Conservation (phyloP, 2,888 invertebrate genomes). For the Sarcophaga carnaria region DNA sequence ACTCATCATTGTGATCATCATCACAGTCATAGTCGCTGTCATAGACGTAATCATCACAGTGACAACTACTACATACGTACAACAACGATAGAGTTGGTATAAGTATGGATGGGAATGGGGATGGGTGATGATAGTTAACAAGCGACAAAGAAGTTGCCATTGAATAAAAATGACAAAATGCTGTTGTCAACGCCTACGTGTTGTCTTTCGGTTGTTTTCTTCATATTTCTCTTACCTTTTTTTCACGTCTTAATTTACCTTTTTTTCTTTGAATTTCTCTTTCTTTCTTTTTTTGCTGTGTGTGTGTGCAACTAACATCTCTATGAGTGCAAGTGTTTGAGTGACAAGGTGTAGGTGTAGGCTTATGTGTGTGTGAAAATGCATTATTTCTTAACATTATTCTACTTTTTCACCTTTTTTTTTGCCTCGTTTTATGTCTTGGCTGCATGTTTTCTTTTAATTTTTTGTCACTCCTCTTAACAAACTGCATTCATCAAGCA, state of each 20-base stretch:
- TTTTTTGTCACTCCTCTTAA: slow-evolving; percentile 35
- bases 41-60: not conserved
- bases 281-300: too few relatives aligned
- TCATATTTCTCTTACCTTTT: not conserved
- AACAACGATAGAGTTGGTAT: not conserved
- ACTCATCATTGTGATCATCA: slow-evolving; percentile 33
- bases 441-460: not conserved
- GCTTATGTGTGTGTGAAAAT: slow-evolving; percentile 11
- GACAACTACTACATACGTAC: not conserved
- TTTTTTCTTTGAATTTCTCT: not conserved
- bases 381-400: slow-evolving; percentile 57
- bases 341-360: not conserved
- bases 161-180: slow-evolving; percentile 67
- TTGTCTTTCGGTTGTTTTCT: slow-evolving; percentile 50
- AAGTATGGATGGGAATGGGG: not conserved
- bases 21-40: not conserved
- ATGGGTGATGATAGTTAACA: slow-evolving; percentile 43
- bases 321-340: not conserved
- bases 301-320: slow-evolving; percentile 20
- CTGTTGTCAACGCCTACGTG: slow-evolving; percentile 69
- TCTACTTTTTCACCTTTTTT: slow-evolving; percentile 36
- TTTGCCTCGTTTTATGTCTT: not conserved
- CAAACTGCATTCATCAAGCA: slow-evolving; percentile 63
- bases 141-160: slow-evolving; percentile 65
- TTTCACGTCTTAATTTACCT: not conserved